Base-by-base conservation (phyloP, 2,888 invertebrate species). In the Melanophora roralis region DNA sequence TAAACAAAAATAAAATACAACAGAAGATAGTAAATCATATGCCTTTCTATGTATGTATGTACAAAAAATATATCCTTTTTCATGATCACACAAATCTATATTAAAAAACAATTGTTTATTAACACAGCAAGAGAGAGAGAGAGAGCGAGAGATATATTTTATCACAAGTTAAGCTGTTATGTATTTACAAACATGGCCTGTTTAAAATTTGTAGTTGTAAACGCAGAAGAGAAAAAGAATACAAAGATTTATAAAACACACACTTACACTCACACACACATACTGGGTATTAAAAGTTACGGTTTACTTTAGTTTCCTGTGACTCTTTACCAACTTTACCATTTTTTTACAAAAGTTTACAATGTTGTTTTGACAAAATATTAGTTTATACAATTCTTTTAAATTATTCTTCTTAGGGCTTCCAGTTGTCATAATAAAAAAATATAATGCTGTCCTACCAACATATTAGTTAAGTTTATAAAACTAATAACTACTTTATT, bases 111-210 rank as follows among this genome's bases (percentile, higher is more conserved):
- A 16, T 19, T 49, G 9, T 27, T 16, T 49, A 43, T 55, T 51
- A 27, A 43, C 34, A 45, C 36, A 27, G 12, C 34, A 21, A 45
- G 14, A 71, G 51, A 43, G 21, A 51, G 49, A 34, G 19, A 51
- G 53, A 59, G 27, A 6, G 27, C 6, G 27, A 6, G 27, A 5
- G 6, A 14, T 59, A 14, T 43, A 9, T 27, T 12, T 57, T 19
- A 75, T 62, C 47, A 77, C 69, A 69, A 43, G 69, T 57, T 64
- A 77, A 77, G 76, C 76, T 77, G 9, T 64, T 77, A n/a, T n/a
- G n/a, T n/a, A 77, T 78, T 78, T 74, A 74, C 74, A 74, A 36
- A 73, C 73, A 73, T 67, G 51, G 60, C 45, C 72, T 73, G 47
- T 21, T 51, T 12, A 27, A 43, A 59, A 69, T 14, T 43, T 27